Conservation (phyloP, 2,113 vertebrate genomes). For the Anhinga rufa region DNA sequence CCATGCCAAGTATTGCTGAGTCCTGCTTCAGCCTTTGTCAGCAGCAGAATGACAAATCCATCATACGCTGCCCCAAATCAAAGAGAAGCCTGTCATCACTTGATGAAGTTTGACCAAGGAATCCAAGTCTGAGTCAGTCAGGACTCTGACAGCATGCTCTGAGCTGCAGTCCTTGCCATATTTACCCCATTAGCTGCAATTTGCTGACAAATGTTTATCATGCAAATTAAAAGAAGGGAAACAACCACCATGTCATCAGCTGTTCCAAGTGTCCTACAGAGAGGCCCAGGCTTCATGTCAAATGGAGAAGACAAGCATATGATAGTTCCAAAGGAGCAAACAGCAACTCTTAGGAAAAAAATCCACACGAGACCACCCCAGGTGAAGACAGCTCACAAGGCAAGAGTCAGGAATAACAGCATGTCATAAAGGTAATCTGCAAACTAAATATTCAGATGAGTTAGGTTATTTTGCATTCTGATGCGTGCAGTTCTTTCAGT, state of each 20-base stretch:
- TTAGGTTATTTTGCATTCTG: neutral
- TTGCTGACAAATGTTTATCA: conserved; percentile 79
- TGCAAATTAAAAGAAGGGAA: conserved; percentile 77
- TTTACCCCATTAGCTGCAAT: conserved; percentile 64
- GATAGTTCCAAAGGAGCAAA: conserved; percentile 75
- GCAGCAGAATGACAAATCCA: neutral
- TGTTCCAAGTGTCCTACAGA: conserved; percentile 70
- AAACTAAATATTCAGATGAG: conserved; percentile 56
- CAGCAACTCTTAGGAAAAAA: conserved; percentile 73
- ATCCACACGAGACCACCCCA: conserved; percentile 73
- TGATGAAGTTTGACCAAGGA: neutral
- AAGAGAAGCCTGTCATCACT: neutral
- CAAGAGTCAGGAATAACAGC: conserved; percentile 68
- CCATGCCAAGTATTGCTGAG: neutral
- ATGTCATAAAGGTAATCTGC: conserved; percentile 78
- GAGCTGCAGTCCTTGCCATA: neutral
- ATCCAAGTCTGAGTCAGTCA: neutral
- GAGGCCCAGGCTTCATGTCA: conserved; percentile 62
- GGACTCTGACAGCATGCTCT: conserved; percentile 11
- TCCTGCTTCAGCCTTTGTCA: neutral
- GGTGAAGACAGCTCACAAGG: conserved; percentile 67
- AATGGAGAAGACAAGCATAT: conserved; percentile 68
- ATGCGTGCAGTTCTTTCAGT: neutral
- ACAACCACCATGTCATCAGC: conserved; percentile 78
- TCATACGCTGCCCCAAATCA: neutral